Conservation (phyloP, 1,140 invertebrate species). For the Pomacea maculata region DNA sequence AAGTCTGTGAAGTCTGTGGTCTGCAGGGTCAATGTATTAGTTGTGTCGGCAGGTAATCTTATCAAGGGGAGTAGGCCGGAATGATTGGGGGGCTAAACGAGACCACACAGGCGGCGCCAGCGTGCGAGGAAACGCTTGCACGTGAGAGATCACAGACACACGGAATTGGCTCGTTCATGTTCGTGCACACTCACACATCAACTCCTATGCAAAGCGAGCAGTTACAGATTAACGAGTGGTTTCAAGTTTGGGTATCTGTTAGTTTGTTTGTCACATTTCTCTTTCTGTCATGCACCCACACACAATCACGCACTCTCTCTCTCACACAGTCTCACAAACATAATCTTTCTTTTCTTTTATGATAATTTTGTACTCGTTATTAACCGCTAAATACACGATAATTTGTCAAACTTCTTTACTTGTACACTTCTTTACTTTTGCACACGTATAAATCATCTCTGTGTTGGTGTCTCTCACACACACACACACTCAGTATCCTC, state of each 20-base stretch:
- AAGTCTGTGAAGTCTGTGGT: background rate
- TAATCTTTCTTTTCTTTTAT: background rate
- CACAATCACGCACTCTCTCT: conserved; percentile 1
- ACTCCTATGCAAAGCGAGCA: background rate
- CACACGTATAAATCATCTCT: background rate
- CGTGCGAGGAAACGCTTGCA: background rate
- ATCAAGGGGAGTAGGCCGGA: background rate
- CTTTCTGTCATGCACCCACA: background rate
- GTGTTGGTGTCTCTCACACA: too few relatives aligned
- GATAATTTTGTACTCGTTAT: background rate
- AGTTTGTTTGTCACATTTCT: background rate
- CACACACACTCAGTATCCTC: background rate
- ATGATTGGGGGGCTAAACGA: too few relatives aligned
- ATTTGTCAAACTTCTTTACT: background rate
- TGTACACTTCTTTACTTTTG: background rate
- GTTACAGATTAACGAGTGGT: too few relatives aligned
- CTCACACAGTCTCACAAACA: conserved; percentile 7
- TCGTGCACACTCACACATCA: background rate
- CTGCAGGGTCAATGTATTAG: too few relatives aligned
- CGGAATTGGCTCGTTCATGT: background rate
- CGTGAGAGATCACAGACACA: background rate
- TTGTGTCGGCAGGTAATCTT: background rate
- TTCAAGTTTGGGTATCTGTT: too few relatives aligned
- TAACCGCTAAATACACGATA: background rate
- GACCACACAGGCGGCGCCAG: background rate